Percentiles rank a stretch among this genome's conserved stretches.
Evolutionary conservation across 2,888 invertebrate species (phyloP).

Genomic region (Metacarcinus magister): DNA sequence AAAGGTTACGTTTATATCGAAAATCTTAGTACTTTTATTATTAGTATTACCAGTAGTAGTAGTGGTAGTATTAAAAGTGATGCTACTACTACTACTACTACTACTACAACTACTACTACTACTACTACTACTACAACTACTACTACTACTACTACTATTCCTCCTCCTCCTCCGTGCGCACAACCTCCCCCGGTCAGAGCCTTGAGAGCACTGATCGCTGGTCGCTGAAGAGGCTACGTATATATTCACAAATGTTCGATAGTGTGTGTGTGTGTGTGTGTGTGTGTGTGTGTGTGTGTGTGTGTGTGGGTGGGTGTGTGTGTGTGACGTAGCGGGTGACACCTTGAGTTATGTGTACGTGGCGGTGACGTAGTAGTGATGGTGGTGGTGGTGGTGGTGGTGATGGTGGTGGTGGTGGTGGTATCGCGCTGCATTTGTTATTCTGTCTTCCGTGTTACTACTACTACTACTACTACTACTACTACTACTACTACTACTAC

Average conservation of each 20-base stretch:
- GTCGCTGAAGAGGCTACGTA: no score
- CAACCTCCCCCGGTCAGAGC: no score
- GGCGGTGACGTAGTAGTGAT: background rate
- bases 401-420: background rate
- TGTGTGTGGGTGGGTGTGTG: no score
- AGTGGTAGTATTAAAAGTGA: background rate
- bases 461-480: conserved; percentile 55
- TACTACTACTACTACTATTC: conserved; percentile 9
- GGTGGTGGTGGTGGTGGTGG: no score
- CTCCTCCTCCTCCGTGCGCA: background rate
- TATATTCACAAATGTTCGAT: no score
- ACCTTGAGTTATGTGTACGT: no score
- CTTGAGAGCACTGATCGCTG: no score
- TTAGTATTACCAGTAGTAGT: background rate
- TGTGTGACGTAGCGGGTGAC: no score
- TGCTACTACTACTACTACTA: conserved; percentile 5
- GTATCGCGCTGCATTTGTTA: background rate
- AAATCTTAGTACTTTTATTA: background rate
- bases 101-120: conserved; percentile 52
- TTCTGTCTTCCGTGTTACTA: background rate
- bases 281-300: no score
- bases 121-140: conserved; percentile 57
- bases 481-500: conserved; percentile 57
- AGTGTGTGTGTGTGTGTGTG: no score
- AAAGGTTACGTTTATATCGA: no score